These are phyloP conservation scores for Aselliscus stoliczkanus DNA, from an alignment of 2,797 vertebrate species.

Conservation along the genomic window DNA sequence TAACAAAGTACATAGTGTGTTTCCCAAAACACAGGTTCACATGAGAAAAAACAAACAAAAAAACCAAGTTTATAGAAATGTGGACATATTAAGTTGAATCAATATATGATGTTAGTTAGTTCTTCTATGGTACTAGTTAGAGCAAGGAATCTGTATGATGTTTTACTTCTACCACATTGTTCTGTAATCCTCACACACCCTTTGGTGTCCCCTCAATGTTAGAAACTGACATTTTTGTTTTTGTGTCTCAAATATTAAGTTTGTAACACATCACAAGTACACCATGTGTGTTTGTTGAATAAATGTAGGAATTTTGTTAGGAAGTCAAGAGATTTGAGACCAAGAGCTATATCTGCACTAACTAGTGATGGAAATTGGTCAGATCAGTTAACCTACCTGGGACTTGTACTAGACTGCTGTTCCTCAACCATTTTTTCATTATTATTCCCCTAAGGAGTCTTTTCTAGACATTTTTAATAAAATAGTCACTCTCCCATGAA, in stretches of 20 bases:
- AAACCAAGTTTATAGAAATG: not conserved
- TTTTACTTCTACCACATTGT: not conserved
- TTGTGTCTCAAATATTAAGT: not conserved
- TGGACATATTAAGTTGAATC: not conserved
- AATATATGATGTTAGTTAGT: not conserved
- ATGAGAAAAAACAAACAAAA: conserved; percentile 1
- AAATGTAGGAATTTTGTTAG: not conserved
- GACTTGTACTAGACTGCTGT: not conserved
- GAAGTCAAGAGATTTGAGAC: not conserved
- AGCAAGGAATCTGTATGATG: not conserved
- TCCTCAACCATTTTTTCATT: not conserved
- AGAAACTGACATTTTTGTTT: not conserved
- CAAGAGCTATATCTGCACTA: not conserved
- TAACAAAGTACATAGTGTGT: not conserved
- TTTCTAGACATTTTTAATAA: not conserved
- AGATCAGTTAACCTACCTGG: not conserved
- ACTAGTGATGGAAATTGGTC: not conserved
- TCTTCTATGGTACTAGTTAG: not conserved
- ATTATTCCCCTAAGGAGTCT: not conserved
- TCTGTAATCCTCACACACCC: not conserved
- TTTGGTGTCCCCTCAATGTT: not conserved
- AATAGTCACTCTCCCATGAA: not conserved
- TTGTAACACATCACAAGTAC: not conserved
- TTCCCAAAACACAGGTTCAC: not conserved
- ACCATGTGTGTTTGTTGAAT: not conserved